phyloP scores from a whole-genome alignment of 2,113 vertebrate species.

The Burhinus oedicnemus region DNA sequence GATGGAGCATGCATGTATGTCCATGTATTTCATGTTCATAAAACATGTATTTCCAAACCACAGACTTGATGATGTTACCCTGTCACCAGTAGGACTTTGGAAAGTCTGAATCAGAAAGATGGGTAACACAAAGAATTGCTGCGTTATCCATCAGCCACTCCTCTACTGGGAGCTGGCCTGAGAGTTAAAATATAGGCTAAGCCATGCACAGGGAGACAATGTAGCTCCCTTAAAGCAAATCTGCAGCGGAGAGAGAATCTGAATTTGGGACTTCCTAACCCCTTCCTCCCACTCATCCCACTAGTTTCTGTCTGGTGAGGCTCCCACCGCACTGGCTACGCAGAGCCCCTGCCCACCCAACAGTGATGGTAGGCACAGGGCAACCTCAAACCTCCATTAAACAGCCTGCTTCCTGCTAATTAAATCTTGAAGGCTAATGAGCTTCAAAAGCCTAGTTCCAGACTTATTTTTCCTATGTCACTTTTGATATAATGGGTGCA shows the following conservation, averaged over 20 bases:
- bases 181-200: neutral
- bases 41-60: neutral
- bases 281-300: neutral
- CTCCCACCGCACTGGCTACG: fast-evolving
- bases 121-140: neutral
- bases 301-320: neutral
- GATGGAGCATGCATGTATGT: fast-evolving
- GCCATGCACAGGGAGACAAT: neutral
- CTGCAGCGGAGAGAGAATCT: neutral
- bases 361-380: fast-evolving
- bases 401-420: neutral
- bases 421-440: neutral
- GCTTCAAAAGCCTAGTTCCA: neutral
- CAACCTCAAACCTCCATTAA: neutral
- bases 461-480: neutral
- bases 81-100: neutral
- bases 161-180: neutral
- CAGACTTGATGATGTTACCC: neutral
- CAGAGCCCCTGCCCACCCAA: neutral
- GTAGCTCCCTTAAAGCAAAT: neutral
- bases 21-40: neutral
- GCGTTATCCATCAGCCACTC: neutral
- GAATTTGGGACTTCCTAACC: neutral
- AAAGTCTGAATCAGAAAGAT: neutral
- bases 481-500: neutral